Percentiles rank a stretch among this genome's conserved stretches.
phyloP scores from a whole-genome alignment of 2,113 vertebrate genomes.

The Scomber japonicus region DNA sequence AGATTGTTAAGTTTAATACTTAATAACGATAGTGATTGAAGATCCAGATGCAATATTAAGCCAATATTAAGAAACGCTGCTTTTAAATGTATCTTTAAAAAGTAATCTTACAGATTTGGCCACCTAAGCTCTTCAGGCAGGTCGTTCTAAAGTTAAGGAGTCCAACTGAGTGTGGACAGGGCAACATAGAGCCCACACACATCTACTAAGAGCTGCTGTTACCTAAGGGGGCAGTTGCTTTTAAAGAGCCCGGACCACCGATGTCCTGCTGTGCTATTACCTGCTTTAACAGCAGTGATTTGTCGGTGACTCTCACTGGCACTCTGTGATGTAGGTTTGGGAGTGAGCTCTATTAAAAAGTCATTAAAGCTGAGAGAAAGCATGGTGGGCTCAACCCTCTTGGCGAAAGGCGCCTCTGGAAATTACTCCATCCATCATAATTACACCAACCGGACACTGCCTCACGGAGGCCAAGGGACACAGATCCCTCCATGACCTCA shows the following conservation, averaged over 20 bases:
- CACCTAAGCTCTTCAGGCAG: slow-evolving; percentile 3
- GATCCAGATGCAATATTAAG: background rate
- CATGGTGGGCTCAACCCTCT: slow-evolving; percentile 76
- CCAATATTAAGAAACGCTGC: background rate
- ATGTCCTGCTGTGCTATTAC: slow-evolving; percentile 74
- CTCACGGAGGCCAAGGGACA: slow-evolving; percentile 72
- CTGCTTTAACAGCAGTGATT: slow-evolving; percentile 78
- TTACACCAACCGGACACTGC: slow-evolving; percentile 81
- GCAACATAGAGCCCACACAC: slow-evolving; percentile 24
- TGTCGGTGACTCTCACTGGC: slow-evolving; percentile 73
- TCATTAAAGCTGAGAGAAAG: slow-evolving; percentile 84
- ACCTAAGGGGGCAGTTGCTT: slow-evolving; percentile 47
- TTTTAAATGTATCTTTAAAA: slow-evolving; percentile 15
- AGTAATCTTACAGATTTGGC: slow-evolving; percentile 14
- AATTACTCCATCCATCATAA: slow-evolving; percentile 88
- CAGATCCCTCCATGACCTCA: slow-evolving; percentile 69
- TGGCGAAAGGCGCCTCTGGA: slow-evolving; percentile 79
- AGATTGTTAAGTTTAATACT: too few species aligned
- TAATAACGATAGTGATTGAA: background rate
- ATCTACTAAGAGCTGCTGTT: slow-evolving; percentile 37
- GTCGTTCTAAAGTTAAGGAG: slow-evolving; percentile 8
- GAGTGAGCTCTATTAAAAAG: slow-evolving; percentile 86
- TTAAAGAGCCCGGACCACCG: slow-evolving; percentile 61
- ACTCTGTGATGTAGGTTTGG: slow-evolving; percentile 71
- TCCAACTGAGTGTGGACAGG: slow-evolving; percentile 21